Evolutionary conservation across 2,797 vertebrate species (phyloP), one percentile per base, ranked within the genome.

Genomic region (Poecile montanus): DNA sequence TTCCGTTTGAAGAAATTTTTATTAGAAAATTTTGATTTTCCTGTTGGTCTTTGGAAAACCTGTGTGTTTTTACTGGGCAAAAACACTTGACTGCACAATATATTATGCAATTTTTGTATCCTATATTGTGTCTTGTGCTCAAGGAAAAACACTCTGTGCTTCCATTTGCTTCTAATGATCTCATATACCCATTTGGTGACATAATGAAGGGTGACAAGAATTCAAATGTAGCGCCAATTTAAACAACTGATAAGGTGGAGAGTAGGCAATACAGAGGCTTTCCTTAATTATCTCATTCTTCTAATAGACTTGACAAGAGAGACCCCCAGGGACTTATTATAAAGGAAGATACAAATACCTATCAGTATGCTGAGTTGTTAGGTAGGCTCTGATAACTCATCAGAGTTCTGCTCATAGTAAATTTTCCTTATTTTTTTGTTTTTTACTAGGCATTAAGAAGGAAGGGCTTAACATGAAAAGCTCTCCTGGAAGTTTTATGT

Each of bases 61-160:
- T 1, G 1, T 17, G 21, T 2, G 13, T 10, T 34, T 7, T 47
- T 6, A 20, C 14, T 44, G n/a, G 36, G 36, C 36, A 8, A 40
- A 70, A 72, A 8, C 66, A 58, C 36, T 30, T 57, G 8, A 25
- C 54, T 1, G 5, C 26, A 48, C 10, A 61, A 10, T 47, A 11
- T 70, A 14, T 3, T 73, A 42, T 17, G 42, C 42, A 3, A 21
- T 21, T 10, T 67, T 1, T 20, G 36, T 34, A 40, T 80, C 10
- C 18, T 40, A 1, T 73, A 15, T 61, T 82, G 13, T 14, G 9
- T 47, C 17, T 47, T 79, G 36, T 30, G 32, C 23, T 9, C 1
- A 2, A 42, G 8, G 12, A 32, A 47, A 26, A 63, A 10, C 40
- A 38, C 8, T 87, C 25, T 30, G 2, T 82, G 56, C 11, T 75